Base-by-base conservation (phyloP, 2,113 vertebrate species). In the Anguilla japonica region DNA sequence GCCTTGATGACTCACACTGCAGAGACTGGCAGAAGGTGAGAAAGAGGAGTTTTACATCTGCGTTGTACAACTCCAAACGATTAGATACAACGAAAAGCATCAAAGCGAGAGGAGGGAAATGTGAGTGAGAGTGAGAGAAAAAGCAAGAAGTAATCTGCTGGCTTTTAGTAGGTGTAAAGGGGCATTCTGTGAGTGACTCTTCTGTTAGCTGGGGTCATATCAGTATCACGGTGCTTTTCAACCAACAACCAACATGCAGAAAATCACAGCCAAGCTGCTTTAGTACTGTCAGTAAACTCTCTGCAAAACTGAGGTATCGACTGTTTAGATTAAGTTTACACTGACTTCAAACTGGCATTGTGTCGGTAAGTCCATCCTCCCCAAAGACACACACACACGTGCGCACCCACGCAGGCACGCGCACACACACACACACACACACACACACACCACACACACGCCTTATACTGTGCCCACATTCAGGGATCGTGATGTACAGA, bases 391-490 rank as follows among this genome's bases (percentile, higher is more conserved):
- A n/a, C n/a, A n/a, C n/a, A n/a, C n/a, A n/a, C n/a, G n/a, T n/a
- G n/a, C n/a, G n/a, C n/a, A n/a, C n/a, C n/a, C n/a, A n/a, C n/a
- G 11, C 78, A 79, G n/a, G 34, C n/a, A 79, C 75, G 9, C 14
- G 8, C 75, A 5, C 75, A 34, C 75, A 79, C 75, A 87, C 41
- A 87, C 63, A 79, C 84, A 88, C 63, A 83, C 53, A 88, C 82
- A 89, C 84, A 89, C 46, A 39, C 79, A 81, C 40, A 41, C 79
- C 79, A 22, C 67, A 22, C 40, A 46, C 84, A 86, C 75, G 85
- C 9, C 79, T 13, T n/a, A 75, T 2, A 75, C 71, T 29, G 26
- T 0, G 71, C 71, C 71, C 71, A 34, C 71, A 4, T 67, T 75
- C 71, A 75, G 71, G n/a, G 9, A 75, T 29, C n/a, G 6, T n/a